Conservation (phyloP, 2,888 invertebrate genomes). For the Theretra japonica region DNA sequence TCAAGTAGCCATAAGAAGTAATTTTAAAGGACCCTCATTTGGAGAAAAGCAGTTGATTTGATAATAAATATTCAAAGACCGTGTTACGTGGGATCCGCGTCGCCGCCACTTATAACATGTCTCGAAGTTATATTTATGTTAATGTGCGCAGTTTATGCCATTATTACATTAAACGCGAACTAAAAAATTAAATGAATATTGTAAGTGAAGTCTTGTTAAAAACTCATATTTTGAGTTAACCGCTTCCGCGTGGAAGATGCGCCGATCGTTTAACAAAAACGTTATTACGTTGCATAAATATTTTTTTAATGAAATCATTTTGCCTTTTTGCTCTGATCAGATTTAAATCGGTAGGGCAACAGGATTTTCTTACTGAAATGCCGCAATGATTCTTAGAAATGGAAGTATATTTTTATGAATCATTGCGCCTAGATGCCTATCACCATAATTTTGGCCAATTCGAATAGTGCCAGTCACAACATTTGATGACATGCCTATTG, state of each 20-base stretch:
- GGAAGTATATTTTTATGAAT: too few species aligned
- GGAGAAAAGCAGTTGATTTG: neutral
- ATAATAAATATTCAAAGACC: neutral
- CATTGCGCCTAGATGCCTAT: conserved; percentile 43
- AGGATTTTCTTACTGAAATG: neutral
- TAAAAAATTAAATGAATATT: conserved; percentile 23
- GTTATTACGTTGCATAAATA: conserved; percentile 9
- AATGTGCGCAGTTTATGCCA: conserved; percentile 22
- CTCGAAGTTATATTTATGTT: conserved; percentile 21
- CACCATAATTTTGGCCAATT: conserved; percentile 47
- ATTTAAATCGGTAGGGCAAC: conserved; percentile 6
- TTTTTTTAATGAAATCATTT: conserved; percentile 19
- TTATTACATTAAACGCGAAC: conserved; percentile 22
- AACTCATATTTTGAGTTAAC: conserved; percentile 58
- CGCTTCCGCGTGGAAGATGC: conserved; percentile 47
- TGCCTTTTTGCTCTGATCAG: neutral
- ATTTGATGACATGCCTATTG: conserved; percentile 55
- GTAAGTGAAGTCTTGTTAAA: conserved; percentile 60
- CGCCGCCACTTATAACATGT: conserved; percentile 1
- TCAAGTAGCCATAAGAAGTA: too few species aligned
- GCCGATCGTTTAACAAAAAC: conserved; percentile 31
- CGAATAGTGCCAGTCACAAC: conserved; percentile 50
- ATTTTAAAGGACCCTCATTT: neutral
- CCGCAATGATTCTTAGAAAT: neutral
- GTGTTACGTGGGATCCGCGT: too few species aligned